Base-by-base conservation (phyloP, 2,797 vertebrate genomes). In the Lutra lutra region DNA sequence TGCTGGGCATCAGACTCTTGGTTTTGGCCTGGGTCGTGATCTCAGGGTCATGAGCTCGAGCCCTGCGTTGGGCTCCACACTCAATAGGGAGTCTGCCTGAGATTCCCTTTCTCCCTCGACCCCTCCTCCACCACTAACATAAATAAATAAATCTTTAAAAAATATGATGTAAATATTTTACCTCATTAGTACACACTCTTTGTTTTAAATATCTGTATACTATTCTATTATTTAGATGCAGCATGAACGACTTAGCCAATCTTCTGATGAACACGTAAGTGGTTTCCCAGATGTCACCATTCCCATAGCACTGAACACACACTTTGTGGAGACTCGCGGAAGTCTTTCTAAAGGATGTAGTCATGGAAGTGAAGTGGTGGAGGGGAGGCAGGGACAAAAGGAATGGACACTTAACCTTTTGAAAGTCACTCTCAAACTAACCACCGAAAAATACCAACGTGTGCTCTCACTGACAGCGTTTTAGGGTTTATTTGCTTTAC, bases 381-480 rank as follows among this genome's bases (percentile, higher is more conserved):
- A 2, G 23, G 2, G 14, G 40, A 20, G 29, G 23, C 15, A 0
- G 10, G 15, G 1, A 15, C 29, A 95, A 82, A 89, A 8, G 7
- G 25, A 64, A 43, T 80, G 62, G 17, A 46, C 25, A n/a, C 85
- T 87, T 72, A 40, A 60, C 6, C 85, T 66, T 96, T 68, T 32
- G 27, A 23, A 68, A 91, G 43, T 83, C 40, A 56, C 58, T 86
- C n/a, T 51, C 54, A 85, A 72, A 68, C 84, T 56, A 94, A 86
- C 27, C 21, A 46, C 18, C 56, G 79, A 82, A 43, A 82, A 48
- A 29, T 77, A 40, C 14, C 23, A 54, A 13, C 86, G 78, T 72
- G 11, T 68, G 48, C 35, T 90, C 29, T 91, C 38, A 35, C 3
- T n/a, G 23, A 35, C 7, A 72, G 18, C 15, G 58, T n/a, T 23